Evolutionary conservation across 2,888 invertebrate species (phyloP).

Genomic region (Drosophila gaucha): DNA sequence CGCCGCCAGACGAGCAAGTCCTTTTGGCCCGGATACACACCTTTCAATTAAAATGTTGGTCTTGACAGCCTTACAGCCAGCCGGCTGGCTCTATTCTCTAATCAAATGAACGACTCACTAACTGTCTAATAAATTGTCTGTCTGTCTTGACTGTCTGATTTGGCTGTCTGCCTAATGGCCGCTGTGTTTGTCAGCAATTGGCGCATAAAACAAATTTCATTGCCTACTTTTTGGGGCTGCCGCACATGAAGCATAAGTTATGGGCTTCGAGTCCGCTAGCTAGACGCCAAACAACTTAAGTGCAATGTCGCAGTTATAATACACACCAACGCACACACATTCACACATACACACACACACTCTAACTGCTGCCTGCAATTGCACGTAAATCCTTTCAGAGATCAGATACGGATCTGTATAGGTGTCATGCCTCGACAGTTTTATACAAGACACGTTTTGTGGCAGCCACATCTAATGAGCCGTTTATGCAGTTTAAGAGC

Average conservation of each 20-base stretch:
- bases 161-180: conserved; percentile 52
- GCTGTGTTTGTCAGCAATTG: conserved; percentile 48
- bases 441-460: conserved; percentile 11
- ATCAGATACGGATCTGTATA: conserved; percentile 11
- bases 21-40: conserved; percentile 12
- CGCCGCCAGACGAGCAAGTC: neutral
- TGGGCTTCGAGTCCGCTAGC: conserved; percentile 16
- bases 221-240: conserved; percentile 51
- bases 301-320: conserved; percentile 34
- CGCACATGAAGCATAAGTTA: conserved; percentile 23
- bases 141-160: conserved; percentile 6
- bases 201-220: conserved; percentile 63
- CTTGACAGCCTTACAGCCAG: conserved; percentile 11
- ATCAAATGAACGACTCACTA: conserved; percentile 16
- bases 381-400: conserved; percentile 20
- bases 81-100: neutral
- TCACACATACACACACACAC: neutral
- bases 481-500: conserved; percentile 48
- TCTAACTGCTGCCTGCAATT: conserved; percentile 23
- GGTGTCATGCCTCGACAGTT: conserved; percentile 12
- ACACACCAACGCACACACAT: conserved; percentile 1
- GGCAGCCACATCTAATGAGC: conserved; percentile 44
- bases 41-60: conserved; percentile 43
- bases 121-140: conserved; percentile 20
- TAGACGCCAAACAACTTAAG: conserved; percentile 35